A percentile compares a stretch with the other conserved stretches of the same genome.
phyloP scores from a whole-genome alignment of 2,113 vertebrate genomes.

The Xenus cinereus region DNA sequence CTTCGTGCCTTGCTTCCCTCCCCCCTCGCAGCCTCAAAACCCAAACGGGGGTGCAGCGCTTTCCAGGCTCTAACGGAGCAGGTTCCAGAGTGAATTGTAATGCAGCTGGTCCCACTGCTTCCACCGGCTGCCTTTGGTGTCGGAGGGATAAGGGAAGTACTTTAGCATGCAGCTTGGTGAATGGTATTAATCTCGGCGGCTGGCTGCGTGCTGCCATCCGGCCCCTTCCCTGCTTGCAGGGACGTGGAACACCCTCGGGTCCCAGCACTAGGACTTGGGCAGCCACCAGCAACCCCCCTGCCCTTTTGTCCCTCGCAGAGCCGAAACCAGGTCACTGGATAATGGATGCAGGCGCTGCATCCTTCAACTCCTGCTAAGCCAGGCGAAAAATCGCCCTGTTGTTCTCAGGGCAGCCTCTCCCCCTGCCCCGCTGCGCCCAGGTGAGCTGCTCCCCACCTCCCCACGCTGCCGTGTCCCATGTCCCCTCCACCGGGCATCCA shows the following conservation, averaged over 20 bases:
- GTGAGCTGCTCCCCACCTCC: neutral
- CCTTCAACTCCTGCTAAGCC: neutral
- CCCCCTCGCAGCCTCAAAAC: neutral
- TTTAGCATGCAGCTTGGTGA: neutral
- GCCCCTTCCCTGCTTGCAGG: neutral
- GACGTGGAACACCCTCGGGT: accelerated
- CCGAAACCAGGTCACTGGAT: neutral
- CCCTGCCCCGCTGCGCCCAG: neutral
- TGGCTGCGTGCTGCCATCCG: accelerated
- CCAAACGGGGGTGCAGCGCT: accelerated
- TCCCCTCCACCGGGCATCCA: neutral
- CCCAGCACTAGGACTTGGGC: neutral
- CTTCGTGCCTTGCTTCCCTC: neutral
- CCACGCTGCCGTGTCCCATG: accelerated
- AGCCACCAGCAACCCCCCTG: neutral
- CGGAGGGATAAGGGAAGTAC: neutral
- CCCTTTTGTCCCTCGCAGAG: neutral
- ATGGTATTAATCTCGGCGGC: neutral
- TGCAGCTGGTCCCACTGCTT: neutral
- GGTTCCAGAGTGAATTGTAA: neutral
- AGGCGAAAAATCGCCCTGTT: accelerated
- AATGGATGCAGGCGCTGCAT: neutral
- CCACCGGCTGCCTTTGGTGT: neutral
- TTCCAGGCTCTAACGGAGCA: accelerated
- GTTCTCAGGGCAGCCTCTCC: neutral